These are phyloP conservation scores for Epinephelus awoara DNA, from an alignment of 2,797 vertebrate species.

Conservation along the genomic window DNA sequence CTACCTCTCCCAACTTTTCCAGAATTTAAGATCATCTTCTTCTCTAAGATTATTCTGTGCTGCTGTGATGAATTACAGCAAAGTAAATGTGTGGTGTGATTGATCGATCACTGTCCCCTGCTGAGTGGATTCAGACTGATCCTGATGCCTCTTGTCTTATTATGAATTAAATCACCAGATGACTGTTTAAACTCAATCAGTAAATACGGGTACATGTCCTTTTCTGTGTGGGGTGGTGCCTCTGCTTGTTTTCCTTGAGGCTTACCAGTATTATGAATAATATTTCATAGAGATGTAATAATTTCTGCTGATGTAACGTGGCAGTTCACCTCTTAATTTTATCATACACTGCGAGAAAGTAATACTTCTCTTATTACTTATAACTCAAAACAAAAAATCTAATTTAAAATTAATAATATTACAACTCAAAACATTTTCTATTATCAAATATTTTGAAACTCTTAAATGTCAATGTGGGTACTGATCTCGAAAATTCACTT, in stretches of 20 bases:
- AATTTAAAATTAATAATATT: no score
- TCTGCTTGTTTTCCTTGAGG: neutral
- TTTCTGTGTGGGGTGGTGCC: neutral
- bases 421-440: neutral
- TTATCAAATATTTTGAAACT: neutral
- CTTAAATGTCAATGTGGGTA: neutral
- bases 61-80: neutral
- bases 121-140: constrained; percentile 12
- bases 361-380: neutral
- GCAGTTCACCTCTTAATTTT: neutral
- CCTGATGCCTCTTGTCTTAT: neutral
- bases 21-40: neutral
- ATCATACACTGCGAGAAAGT: neutral
- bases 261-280: neutral
- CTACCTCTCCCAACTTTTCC: neutral
- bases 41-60: no score
- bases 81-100: neutral
- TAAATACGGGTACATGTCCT: neutral
- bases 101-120: neutral
- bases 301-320: neutral
- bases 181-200: neutral
- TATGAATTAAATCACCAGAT: neutral
- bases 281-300: neutral
- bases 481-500: neutral
- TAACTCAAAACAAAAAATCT: no score